These are phyloP conservation scores for Paramormyrops kingsleyae DNA, from an alignment of 2,113 vertebrate genomes.

Conservation along the genomic window DNA sequence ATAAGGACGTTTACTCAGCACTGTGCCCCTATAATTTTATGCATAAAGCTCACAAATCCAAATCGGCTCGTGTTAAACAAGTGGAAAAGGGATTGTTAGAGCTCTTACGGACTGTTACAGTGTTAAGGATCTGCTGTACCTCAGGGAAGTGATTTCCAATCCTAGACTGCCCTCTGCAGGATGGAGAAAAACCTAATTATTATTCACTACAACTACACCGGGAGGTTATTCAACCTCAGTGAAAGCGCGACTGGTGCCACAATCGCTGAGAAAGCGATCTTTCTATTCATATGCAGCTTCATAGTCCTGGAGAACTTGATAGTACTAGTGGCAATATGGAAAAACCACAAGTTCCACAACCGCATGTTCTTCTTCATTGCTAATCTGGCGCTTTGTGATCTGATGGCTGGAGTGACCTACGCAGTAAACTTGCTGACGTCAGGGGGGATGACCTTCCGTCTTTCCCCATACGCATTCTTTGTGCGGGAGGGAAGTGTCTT, in stretches of 20 bases:
- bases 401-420: conserved; percentile 81
- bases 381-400: conserved; percentile 91
- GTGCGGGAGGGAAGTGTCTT: conserved; percentile 91
- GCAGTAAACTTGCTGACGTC: conserved; percentile 88
- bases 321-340: conserved; percentile 89
- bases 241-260: conserved; percentile 37
- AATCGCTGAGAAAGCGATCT: conserved; percentile 59
- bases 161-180: conserved; percentile 39
- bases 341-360: conserved; percentile 88
- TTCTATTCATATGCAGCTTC: conserved; percentile 80
- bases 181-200: conserved; percentile 54
- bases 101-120: background rate
- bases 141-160: conserved; percentile 12
- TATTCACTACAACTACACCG: conserved; percentile 84
- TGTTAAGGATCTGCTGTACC: background rate
- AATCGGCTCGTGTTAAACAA: background rate
- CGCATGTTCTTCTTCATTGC: conserved; percentile 98
- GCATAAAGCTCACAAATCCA: background rate
- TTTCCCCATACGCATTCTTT: conserved; percentile 81
- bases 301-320: conserved; percentile 91
- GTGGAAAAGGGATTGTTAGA: background rate
- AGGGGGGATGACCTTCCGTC: conserved; percentile 74
- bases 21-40: background rate
- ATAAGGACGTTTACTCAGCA: background rate
- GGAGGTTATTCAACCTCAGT: conserved; percentile 68